Conservation (phyloP, 2,113 vertebrate genomes). For the Opisthocomus hoazin region DNA sequence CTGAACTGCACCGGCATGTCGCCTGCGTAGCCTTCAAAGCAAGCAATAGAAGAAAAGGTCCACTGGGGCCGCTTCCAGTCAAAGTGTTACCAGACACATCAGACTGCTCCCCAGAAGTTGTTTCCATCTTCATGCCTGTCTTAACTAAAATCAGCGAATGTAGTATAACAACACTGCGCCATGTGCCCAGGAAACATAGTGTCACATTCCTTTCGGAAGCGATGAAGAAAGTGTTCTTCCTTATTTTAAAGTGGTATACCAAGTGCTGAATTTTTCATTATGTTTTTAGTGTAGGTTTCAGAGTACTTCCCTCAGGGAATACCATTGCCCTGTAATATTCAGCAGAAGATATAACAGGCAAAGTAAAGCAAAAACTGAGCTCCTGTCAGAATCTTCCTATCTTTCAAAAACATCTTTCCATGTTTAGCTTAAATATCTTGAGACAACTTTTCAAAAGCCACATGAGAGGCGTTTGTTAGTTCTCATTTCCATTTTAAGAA, state of each 20-base stretch:
- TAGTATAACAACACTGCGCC: neutral
- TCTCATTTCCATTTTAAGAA: neutral
- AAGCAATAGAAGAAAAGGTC: neutral
- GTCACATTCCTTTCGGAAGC: too few relatives aligned
- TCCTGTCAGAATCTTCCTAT: neutral
- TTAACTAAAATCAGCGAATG: neutral
- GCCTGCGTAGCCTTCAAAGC: neutral
- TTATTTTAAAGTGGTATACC: neutral
- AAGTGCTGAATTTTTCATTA: neutral
- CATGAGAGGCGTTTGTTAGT: neutral
- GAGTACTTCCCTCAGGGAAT: neutral
- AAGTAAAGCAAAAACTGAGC: neutral
- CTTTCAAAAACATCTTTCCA: neutral
- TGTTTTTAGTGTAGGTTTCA: slow-evolving; percentile 5
- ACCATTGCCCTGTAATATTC: neutral
- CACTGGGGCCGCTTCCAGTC: neutral
- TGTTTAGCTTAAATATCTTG: neutral
- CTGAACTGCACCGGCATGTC: neutral
- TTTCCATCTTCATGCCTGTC: neutral
- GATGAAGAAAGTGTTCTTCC: neutral
- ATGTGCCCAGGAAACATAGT: neutral
- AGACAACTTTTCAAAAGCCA: neutral
- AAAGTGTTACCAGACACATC: neutral
- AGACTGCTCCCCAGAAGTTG: neutral
- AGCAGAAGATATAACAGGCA: neutral